Evolutionary conservation across 30 jellyfish, hydroid and myxozoan species (phyloP).

Genomic region (Aurelia coerulea): DNA sequence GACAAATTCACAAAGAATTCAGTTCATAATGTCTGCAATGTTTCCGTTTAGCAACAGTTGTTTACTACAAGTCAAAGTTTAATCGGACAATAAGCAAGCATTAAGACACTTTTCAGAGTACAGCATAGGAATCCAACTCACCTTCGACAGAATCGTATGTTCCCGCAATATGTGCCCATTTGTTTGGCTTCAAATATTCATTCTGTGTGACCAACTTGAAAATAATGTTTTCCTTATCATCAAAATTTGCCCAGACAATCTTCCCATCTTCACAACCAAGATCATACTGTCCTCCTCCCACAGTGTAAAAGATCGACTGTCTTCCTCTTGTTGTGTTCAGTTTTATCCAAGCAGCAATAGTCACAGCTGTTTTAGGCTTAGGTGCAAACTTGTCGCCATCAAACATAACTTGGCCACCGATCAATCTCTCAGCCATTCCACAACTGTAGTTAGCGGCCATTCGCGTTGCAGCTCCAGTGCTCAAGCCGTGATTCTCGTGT

Average conservation of each 20-base stretch:
- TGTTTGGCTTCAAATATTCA: constrained; percentile 64
- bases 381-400: constrained; percentile 84
- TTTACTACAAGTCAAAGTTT: background rate
- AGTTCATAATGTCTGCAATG: too few relatives aligned
- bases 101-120: background rate
- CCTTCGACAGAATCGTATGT: constrained; percentile 90
- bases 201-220: constrained; percentile 71
- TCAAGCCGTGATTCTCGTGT: constrained; percentile 80
- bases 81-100: background rate
- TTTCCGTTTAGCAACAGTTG: too few relatives aligned
- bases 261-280: constrained; percentile 81
- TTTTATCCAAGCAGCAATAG: constrained; percentile 91
- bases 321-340: constrained; percentile 74
- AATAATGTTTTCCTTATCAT: constrained; percentile 58
- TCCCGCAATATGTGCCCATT: constrained; percentile 97
- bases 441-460: constrained; percentile 90
- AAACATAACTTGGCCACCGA: constrained; percentile 87
- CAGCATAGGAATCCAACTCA: constrained; percentile 16
- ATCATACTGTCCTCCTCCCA: constrained; percentile 86
- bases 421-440: constrained; percentile 91
- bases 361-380: constrained; percentile 81
- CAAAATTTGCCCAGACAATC: constrained; percentile 84
- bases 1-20: too few relatives aligned
- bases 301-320: constrained; percentile 90
- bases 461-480: constrained; percentile 90